Conservation (phyloP, 2,888 invertebrate species). For the Drosophila pseudotalamancana region DNA sequence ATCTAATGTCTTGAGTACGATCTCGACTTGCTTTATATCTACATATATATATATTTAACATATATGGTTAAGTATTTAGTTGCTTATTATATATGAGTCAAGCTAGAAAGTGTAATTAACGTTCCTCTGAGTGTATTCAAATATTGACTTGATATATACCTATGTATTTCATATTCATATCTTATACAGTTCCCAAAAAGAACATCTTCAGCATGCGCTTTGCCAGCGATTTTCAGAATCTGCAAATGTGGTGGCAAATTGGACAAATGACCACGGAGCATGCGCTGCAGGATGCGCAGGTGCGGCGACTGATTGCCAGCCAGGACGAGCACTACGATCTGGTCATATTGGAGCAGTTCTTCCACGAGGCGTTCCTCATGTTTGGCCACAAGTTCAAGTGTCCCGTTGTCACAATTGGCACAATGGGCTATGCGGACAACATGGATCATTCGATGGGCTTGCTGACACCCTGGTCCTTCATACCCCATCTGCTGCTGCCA, state of each 20-base stretch:
- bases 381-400: slow-evolving; percentile 84
- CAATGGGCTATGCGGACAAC: slow-evolving; percentile 84
- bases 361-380: slow-evolving; percentile 84
- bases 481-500: slow-evolving; percentile 81
- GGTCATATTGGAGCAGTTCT: slow-evolving; percentile 84
- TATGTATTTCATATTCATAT: no score
- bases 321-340: slow-evolving; percentile 84
- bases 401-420: slow-evolving; percentile 84
- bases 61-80: no score
- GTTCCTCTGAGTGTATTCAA: background rate
- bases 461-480: slow-evolving; percentile 82
- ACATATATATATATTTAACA: background rate
- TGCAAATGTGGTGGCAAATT: slow-evolving; percentile 81
- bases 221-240: slow-evolving; percentile 81
- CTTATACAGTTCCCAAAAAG: slow-evolving; percentile 78
- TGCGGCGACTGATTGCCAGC: slow-evolving; percentile 78
- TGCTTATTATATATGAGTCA: no score
- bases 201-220: slow-evolving; percentile 81
- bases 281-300: slow-evolving; percentile 78
- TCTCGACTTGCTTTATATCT: no score
- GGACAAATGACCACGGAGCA: slow-evolving; percentile 79
- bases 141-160: no score
- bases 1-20: no score
- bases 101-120: no score
- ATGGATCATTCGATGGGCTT: slow-evolving; percentile 84